These are phyloP conservation scores for Maniola jurtina DNA, from an alignment of 1,140 invertebrate species.

Conservation along the genomic window DNA sequence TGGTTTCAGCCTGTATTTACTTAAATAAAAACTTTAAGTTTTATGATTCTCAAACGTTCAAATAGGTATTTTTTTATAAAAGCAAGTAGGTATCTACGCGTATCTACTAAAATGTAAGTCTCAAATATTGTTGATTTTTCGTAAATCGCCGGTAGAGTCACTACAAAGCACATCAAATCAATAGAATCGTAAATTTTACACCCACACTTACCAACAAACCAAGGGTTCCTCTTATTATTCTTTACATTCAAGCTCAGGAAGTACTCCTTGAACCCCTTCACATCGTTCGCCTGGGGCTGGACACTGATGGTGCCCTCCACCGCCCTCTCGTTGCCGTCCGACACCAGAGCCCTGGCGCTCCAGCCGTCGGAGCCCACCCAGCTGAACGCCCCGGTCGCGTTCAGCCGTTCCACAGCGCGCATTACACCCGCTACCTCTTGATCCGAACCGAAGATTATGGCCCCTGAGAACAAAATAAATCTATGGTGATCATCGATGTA, in stretches of 20 bases:
- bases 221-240: slow-evolving; percentile 93
- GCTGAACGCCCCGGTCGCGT: slow-evolving; percentile 93
- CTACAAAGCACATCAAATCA: no score
- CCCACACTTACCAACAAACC: slow-evolving; percentile 91
- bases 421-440: slow-evolving; percentile 97
- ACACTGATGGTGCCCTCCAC: slow-evolving; percentile 95
- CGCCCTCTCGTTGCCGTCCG: slow-evolving; percentile 92
- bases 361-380: slow-evolving; percentile 98
- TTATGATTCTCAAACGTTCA: no score
- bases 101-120: no score
- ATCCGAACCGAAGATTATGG: slow-evolving; percentile 97
- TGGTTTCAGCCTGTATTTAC: no score
- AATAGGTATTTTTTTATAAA: no score
- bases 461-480: slow-evolving; percentile 82
- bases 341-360: slow-evolving; percentile 92
- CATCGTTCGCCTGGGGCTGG: slow-evolving; percentile 93
- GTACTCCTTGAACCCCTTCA: slow-evolving; percentile 92
- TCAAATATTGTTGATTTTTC: no score
- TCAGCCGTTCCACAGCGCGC: slow-evolving; percentile 91
- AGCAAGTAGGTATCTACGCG: no score
- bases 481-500: not conserved
- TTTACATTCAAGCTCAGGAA: slow-evolving; percentile 91
- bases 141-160: no score
- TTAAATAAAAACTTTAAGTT: no score
- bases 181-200: no score